Evolutionary conservation across 1,140 invertebrate species (phyloP).

Genomic region (Bombyx mandarina): DNA sequence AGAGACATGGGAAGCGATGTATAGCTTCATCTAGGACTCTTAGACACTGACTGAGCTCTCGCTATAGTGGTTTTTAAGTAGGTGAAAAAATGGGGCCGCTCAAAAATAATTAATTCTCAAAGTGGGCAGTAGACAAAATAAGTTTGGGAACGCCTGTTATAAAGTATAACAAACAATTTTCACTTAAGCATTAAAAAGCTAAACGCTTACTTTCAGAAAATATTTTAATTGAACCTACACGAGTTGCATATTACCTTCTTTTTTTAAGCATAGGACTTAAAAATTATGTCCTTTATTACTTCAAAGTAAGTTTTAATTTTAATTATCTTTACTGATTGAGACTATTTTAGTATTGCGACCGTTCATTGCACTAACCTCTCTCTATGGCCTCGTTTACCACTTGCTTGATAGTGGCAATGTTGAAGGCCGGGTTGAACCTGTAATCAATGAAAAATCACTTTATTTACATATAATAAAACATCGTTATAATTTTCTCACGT

Average conservation of each 20-base stretch:
- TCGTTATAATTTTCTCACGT: too few relatives aligned
- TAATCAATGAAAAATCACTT: neutral
- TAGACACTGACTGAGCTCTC: too few relatives aligned
- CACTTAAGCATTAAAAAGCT: neutral
- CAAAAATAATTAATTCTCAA: too few relatives aligned
- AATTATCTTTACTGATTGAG: too few relatives aligned
- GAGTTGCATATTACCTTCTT: neutral
- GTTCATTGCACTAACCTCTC: conserved; percentile 76
- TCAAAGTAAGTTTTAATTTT: too few relatives aligned
- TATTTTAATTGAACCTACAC: neutral
- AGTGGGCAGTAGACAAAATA: too few relatives aligned
- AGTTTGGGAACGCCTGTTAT: too few relatives aligned
- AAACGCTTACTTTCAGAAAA: neutral
- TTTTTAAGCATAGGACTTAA: neutral
- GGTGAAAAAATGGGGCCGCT: too few relatives aligned
- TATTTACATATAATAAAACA: neutral
- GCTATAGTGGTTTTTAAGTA: too few relatives aligned
- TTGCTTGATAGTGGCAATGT: conserved; percentile 93
- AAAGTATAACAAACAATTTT: neutral
- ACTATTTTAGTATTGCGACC: neutral
- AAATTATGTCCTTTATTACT: neutral
- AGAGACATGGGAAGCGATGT: too few relatives aligned
- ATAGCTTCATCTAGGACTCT: too few relatives aligned
- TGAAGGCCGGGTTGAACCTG: conserved; percentile 92
- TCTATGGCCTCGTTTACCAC: conserved; percentile 94